phyloP scores from a whole-genome alignment of 1,140 invertebrate genomes.

The Hypsibius dujardini region DNA sequence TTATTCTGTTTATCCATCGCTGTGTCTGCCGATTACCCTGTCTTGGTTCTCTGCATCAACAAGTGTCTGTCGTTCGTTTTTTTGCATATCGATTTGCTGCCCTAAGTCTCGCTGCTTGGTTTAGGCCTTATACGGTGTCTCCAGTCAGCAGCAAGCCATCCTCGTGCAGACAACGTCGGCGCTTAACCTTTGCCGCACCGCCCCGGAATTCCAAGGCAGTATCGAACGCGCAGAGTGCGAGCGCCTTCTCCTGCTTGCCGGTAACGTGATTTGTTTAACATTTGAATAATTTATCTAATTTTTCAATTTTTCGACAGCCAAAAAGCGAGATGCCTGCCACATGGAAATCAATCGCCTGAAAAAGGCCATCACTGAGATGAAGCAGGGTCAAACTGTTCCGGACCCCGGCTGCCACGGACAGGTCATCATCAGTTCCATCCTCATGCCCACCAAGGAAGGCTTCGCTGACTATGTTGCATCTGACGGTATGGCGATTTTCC shows the following conservation, averaged over 20 bases:
- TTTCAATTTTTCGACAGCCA: background rate
- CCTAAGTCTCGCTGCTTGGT: background rate
- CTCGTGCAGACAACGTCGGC: constrained; percentile 10
- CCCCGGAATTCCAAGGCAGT: constrained; percentile 11
- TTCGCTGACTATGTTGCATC: background rate
- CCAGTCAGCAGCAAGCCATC: background rate
- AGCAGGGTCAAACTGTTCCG: background rate
- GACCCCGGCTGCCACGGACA: background rate
- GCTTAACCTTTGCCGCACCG: background rate
- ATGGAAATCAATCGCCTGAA: background rate
- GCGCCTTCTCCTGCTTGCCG: background rate
- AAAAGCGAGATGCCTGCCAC: constrained; percentile 7
- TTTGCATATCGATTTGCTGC: too few relatives aligned
- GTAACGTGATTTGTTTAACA: background rate
- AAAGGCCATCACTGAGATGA: background rate
- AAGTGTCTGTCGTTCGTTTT: too few relatives aligned
- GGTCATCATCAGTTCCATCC: background rate
- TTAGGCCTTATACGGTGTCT: background rate
- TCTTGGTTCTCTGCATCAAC: too few relatives aligned
- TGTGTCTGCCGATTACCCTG: too few relatives aligned
- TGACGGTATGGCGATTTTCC: background rate
- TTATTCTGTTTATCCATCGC: too few relatives aligned
- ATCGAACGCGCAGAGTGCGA: constrained; percentile 5
- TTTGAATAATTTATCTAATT: background rate
- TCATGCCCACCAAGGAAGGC: constrained; percentile 2